Conservation (phyloP, 2,113 vertebrate species). For the Rousettus leschenaultii region DNA sequence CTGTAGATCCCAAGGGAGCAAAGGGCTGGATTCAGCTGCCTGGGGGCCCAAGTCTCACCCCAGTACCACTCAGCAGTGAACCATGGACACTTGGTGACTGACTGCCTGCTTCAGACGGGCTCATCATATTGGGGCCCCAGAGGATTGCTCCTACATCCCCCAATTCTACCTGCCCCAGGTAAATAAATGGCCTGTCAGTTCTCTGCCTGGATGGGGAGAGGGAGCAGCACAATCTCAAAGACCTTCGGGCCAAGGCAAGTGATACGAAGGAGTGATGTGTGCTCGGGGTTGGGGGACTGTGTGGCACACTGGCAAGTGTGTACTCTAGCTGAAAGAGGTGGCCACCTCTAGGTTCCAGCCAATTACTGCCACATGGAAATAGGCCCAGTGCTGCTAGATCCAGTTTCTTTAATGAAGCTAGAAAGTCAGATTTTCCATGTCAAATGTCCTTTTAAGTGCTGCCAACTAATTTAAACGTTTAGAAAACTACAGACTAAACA, state of each 20-base stretch:
- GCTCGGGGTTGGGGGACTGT: not conserved
- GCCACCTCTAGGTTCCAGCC: not conserved
- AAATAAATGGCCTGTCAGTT: not conserved
- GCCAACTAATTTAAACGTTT: not conserved
- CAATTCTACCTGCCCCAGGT: rapidly evolving
- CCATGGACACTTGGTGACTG: rapidly evolving
- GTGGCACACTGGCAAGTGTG: not conserved
- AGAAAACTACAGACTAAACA: not conserved
- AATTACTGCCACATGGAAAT: not conserved
- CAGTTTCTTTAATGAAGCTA: not conserved
- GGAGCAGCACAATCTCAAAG: not conserved
- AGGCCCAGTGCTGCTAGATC: not conserved
- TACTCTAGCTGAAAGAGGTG: not conserved
- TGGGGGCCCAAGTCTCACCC: not conserved
- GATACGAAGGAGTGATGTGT: not conserved
- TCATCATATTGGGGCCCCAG: not conserved
- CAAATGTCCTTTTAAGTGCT: not conserved
- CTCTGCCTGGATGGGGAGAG: not conserved
- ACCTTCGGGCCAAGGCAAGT: not conserved
- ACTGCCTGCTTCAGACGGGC: not conserved
- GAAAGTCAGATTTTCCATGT: not conserved
- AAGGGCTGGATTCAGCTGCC: not conserved
- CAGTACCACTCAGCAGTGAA: rapidly evolving
- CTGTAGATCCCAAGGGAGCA: conserved; percentile 72
- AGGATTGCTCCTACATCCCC: not conserved